Evolutionary conservation across 2,113 vertebrate species (phyloP), one percentile per base, ranked within the genome.

Genomic region (Xenotilapia leptura): DNA sequence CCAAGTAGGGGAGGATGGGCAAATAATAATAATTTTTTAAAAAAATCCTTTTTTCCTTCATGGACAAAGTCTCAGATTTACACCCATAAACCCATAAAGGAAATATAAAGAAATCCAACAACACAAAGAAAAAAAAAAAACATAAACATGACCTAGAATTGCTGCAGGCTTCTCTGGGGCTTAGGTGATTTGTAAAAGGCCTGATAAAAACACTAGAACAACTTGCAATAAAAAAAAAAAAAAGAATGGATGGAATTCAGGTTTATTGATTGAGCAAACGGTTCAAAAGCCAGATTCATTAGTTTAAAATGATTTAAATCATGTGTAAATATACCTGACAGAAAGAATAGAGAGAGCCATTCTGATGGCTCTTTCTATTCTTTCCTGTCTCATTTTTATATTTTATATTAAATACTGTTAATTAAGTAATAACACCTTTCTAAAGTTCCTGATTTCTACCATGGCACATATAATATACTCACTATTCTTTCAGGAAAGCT

Each of bases 211-310:
- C 42, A 49, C 8, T 49, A 31, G 23, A 75, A 47, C 9, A 75
- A 45, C 21, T 73, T 73, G 4, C 21, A 26, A 45, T 45, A 70
- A 70, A 68, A 26, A 21, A 56, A 26, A 26, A 28, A 1, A 8
- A 9, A 26, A 7, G 14, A 5, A 0, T 75, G 14, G 14, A 75
- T 75, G 9, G 40, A 47, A 28, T 28, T 75, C 13, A 14, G 40
- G 7, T 23, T 73, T 26, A 17, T 3, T 17, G 21, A 45, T 15
- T 73, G 7, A 15, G 65, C 21, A 73, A 42, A 73, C 0, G 1
- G 65, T 10, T 45, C 5, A 73, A 73, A 73, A 26, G 38, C 13
- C 21, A 47, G 23, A 47, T 75, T 47, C 6, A 75, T 49, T 75
- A 0, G 9, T 49, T 75, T 31, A 0, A 75, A 31, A 12, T 49